Base-by-base conservation (phyloP, 2,888 invertebrate species). In the Lottia gigantea region DNA sequence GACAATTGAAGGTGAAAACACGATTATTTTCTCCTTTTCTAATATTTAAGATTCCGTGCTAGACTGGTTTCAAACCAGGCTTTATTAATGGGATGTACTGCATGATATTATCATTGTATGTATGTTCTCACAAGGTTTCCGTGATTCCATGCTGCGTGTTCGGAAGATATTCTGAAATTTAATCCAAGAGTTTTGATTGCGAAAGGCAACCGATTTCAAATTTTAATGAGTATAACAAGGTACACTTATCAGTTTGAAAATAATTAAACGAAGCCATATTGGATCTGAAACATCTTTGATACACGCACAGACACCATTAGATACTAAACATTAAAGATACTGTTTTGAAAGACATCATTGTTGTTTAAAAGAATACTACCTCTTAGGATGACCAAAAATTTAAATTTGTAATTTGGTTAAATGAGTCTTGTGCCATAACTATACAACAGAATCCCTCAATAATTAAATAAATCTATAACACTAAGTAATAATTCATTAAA, bases 1-100 rank as follows among this genome's bases (percentile, higher is more conserved):
- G 55, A 55, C 55, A 55, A 55, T 55, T 55, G 55, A 55, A 55
- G 55, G 55, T 55, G 55, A 55, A 55, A 55, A 55, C 55, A 55
- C 55, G 55, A 55, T 55, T 55, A 55, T 55, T 40, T 40, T 40
- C 40, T 55, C 55, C 55, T 55, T 11, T 19, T 23, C 55, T 23
- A 23, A 23, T 55, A 55, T 23, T 19, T 55, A 23, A 23, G 19
- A 23, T 55, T 55, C 23, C 55, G 55, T 55, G 55, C 23, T 23
- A 55, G 55, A 55, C 55, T 55, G 23, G 23, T 55, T 55, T 55
- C 55, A 55, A 12, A 19, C 2, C 55, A 8, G 55, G 23, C 55
- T 11, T 23, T 55, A 23, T 23, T 55, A 55, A 55, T 55, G 23
- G 55, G 19, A 19, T 55, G 19, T 19, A 55, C 55, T 55, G 55